Evolutionary conservation across 2,797 vertebrate genomes (phyloP).

Genomic region (Megaceryle alcyon): DNA sequence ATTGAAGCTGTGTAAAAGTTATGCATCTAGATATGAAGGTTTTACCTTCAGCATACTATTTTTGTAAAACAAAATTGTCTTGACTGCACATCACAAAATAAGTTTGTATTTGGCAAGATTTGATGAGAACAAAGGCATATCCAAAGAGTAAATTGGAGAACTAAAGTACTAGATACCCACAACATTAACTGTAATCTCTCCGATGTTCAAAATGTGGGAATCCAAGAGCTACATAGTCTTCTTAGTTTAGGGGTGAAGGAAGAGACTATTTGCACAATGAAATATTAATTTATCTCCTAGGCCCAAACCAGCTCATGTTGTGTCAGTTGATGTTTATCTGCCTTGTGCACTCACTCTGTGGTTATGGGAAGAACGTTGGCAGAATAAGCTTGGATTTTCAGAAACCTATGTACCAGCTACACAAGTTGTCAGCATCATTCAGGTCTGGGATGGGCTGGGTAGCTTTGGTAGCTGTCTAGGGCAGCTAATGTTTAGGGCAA

Average conservation of each 20-base stretch:
- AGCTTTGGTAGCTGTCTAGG: background rate
- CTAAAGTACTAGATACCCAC: background rate
- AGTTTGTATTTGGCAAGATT: background rate
- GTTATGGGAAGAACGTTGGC: background rate
- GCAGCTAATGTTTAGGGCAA: background rate
- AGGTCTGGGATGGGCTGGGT: background rate
- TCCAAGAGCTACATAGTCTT: background rate
- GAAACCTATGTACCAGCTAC: background rate
- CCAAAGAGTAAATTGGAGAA: background rate
- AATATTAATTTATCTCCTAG: background rate
- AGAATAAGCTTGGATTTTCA: background rate
- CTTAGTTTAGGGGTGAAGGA: background rate
- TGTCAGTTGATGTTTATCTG: background rate
- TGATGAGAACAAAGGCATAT: background rate
- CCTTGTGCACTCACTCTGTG: rapidly evolving
- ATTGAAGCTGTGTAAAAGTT: background rate
- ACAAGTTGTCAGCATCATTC: background rate
- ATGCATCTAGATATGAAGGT: background rate
- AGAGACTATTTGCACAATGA: background rate
- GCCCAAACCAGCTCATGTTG: rapidly evolving
- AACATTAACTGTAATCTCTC: background rate
- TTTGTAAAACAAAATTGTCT: background rate
- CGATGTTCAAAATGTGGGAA: background rate
- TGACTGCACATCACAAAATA: background rate
- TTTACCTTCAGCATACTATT: background rate